Conservation (phyloP, 2,888 invertebrate genomes). For the Synanthedon vespiformis region DNA sequence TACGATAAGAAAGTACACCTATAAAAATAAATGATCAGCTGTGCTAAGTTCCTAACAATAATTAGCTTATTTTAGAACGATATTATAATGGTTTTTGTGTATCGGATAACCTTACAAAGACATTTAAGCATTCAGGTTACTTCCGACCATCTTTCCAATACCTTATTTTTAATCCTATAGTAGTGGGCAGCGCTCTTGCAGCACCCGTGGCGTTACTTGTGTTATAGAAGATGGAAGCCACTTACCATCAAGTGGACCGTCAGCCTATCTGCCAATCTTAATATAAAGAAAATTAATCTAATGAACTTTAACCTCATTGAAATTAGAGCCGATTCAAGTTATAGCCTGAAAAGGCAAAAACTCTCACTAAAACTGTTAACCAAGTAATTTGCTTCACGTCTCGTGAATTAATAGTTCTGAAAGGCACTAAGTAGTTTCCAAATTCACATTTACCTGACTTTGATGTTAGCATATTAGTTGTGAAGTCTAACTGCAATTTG, state of each 20-base stretch:
- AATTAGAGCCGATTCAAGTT: conserved; percentile 1
- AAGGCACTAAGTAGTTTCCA: background rate
- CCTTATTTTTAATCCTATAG: too few species aligned
- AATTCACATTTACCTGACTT: conserved; percentile 1
- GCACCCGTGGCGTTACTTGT: too few species aligned
- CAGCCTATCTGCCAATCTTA: too few species aligned
- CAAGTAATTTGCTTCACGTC: conserved; percentile 6
- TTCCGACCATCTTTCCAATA: too few species aligned
- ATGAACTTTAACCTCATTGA: background rate
- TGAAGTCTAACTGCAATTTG: conserved; percentile 3
- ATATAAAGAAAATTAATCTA: too few species aligned
- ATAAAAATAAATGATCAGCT: conserved; percentile 25
- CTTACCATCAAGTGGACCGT: too few species aligned
- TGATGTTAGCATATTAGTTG: conserved; percentile 7
- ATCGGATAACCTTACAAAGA: too few species aligned
- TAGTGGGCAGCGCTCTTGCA: too few species aligned
- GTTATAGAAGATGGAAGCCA: too few species aligned
- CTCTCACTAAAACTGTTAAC: conserved; percentile 5
- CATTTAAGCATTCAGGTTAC: too few species aligned
- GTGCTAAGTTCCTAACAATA: too few species aligned
- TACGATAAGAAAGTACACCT: conserved; percentile 30
- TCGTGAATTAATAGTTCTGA: background rate
- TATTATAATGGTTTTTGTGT: too few species aligned
- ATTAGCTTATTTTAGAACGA: background rate
- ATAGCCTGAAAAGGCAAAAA: conserved; percentile 4